Percentiles rank a stretch among this genome's conserved stretches.
phyloP scores from a whole-genome alignment of 1,140 invertebrate species.

The Aporrectodea caliginosa region DNA sequence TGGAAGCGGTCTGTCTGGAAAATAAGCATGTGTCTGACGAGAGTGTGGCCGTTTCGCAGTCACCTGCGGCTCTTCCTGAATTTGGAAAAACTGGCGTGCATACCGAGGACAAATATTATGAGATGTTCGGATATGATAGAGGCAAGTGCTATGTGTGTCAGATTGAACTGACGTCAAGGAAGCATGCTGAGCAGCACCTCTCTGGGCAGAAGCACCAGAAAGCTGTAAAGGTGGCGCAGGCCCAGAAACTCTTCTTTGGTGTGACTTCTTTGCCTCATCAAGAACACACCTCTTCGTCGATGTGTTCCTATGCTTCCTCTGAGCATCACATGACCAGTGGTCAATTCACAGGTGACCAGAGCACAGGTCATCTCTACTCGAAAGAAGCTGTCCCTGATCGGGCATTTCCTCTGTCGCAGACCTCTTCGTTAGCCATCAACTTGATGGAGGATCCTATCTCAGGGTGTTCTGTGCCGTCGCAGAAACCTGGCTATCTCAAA shows the following conservation, averaged over 20 bases:
- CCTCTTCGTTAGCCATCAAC: not conserved
- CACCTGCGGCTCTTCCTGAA: not conserved
- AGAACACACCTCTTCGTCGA: not conserved
- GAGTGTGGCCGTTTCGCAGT: not conserved
- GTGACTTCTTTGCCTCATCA: not conserved
- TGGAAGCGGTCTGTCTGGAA: not conserved
- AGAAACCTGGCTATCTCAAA: not conserved
- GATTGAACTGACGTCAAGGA: not conserved
- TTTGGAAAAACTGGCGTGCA: too few relatives aligned
- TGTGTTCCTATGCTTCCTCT: not conserved
- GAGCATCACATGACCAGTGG: not conserved
- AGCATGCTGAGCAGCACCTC: slow-evolving; percentile 1
- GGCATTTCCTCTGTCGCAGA: not conserved
- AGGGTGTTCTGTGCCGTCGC: not conserved
- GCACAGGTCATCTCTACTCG: not conserved
- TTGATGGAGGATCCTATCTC: not conserved
- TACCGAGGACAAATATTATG: not conserved
- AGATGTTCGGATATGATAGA: not conserved
- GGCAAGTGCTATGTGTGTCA: not conserved
- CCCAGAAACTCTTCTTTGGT: not conserved
- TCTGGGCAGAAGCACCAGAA: not conserved
- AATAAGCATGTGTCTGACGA: too few relatives aligned
- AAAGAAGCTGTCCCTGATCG: not conserved
- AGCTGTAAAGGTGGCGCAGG: not conserved
- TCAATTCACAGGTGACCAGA: not conserved